Evolutionary conservation across 2,888 invertebrate genomes (phyloP).

Genomic region (Eupithecia vulgata): DNA sequence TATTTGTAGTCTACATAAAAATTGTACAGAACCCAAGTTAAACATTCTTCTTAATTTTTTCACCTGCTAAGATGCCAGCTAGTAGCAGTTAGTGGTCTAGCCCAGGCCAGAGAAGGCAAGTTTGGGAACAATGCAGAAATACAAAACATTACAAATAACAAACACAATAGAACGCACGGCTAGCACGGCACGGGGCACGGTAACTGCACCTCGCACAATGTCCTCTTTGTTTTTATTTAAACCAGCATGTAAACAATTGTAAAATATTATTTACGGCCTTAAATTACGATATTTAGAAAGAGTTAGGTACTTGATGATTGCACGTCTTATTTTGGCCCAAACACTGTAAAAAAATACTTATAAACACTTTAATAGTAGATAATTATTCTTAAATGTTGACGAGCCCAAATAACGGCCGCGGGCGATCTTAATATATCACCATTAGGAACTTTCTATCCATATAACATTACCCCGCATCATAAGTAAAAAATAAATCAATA

Average conservation of each 20-base stretch:
- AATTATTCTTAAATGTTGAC: constrained; percentile 1
- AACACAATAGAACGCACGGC: constrained; percentile 11
- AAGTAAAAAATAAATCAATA: constrained; percentile 38
- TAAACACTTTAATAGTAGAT: neutral
- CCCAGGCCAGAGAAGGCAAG: constrained; percentile 45
- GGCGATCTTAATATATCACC: constrained; percentile 19
- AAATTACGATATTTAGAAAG: constrained; percentile 40
- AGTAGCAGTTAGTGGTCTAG: constrained; percentile 63
- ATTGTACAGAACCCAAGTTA: constrained; percentile 19
- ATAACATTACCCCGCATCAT: constrained; percentile 12
- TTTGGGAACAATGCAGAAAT: constrained; percentile 23
- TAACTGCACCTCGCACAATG: constrained; percentile 38
- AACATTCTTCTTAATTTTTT: constrained; percentile 20
- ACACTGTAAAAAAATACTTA: neutral
- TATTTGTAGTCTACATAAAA: neutral
- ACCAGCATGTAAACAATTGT: constrained; percentile 71
- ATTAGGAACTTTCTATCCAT: constrained; percentile 24
- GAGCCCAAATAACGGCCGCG: constrained; percentile 7
- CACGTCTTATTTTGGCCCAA: neutral
- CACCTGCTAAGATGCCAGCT: constrained; percentile 26
- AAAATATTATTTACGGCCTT: constrained; percentile 65
- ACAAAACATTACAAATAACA: constrained; percentile 34
- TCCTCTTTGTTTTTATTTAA: constrained; percentile 56
- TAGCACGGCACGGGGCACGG: constrained; percentile 29
- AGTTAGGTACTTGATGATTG: constrained; percentile 35